A percentile compares a stretch with the other conserved stretches of the same genome.
phyloP scores from a whole-genome alignment of 2,113 vertebrate species.

The Reinhardtius hippoglossoides region DNA sequence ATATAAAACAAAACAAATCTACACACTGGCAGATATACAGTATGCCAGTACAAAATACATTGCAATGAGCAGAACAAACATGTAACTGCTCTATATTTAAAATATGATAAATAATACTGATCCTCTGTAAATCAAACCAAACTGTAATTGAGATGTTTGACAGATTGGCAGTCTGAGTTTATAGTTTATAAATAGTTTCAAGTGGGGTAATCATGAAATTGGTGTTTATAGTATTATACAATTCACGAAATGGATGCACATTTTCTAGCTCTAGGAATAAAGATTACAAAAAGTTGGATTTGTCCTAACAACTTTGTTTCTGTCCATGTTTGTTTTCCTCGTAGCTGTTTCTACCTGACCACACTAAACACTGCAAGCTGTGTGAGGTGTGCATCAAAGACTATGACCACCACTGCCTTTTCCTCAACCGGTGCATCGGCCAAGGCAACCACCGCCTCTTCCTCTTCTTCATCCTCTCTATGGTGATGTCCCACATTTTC shows the following conservation, averaged over 20 bases:
- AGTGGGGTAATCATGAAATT: no score
- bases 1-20: no score
- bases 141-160: no score
- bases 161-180: no score
- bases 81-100: no score
- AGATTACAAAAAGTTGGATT: background rate
- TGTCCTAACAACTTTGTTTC: background rate
- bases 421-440: conserved; percentile 84
- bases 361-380: conserved; percentile 85
- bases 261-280: background rate
- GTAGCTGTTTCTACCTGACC: conserved; percentile 82
- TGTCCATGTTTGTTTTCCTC: conserved; percentile 10
- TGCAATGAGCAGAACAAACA: no score
- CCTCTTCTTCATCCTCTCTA: conserved; percentile 80
- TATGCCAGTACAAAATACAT: no score
- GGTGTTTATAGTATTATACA: no score
- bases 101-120: no score
- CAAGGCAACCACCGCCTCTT: conserved; percentile 82
- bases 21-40: no score
- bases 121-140: no score
- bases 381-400: conserved; percentile 84
- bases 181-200: no score
- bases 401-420: conserved; percentile 87
- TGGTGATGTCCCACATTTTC: conserved; percentile 68
- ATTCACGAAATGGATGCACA: background rate